These are phyloP conservation scores for Holacanthus passer DNA, from an alignment of 2,113 vertebrate species.

Conservation along the genomic window DNA sequence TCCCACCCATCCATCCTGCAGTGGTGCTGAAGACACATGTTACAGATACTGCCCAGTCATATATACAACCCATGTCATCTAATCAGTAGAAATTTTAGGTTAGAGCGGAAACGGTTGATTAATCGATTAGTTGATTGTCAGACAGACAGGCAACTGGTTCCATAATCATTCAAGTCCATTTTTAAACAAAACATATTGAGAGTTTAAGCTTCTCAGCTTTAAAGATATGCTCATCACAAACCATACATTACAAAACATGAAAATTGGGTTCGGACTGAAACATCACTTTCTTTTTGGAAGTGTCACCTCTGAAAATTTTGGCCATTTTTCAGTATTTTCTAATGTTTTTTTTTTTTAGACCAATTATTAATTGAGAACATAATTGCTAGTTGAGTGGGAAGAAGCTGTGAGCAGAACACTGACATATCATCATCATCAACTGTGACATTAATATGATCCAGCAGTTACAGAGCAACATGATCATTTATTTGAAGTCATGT, in stretches of 20 bases:
- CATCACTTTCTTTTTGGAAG: not conserved
- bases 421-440: too few species aligned
- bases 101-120: not conserved
- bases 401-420: too few species aligned
- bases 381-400: too few species aligned
- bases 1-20: constrained; percentile 7
- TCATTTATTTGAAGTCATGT: too few species aligned
- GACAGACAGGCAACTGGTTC: not conserved
- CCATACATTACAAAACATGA: too few species aligned
- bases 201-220: too few species aligned
- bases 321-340: not conserved
- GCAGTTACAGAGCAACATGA: too few species aligned
- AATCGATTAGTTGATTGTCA: not conserved
- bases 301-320: too few species aligned
- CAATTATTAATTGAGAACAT: not conserved
- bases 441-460: too few species aligned
- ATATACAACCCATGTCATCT: not conserved
- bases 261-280: not conserved
- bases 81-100: not conserved
- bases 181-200: too few species aligned
- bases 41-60: not conserved
- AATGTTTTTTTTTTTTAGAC: not conserved
- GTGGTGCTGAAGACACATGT: not conserved
- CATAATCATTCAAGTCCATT: too few species aligned
- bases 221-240: too few species aligned